phyloP scores from a whole-genome alignment of 64 coral and sea anemone genomes.

The Pocillopora damicornis region DNA sequence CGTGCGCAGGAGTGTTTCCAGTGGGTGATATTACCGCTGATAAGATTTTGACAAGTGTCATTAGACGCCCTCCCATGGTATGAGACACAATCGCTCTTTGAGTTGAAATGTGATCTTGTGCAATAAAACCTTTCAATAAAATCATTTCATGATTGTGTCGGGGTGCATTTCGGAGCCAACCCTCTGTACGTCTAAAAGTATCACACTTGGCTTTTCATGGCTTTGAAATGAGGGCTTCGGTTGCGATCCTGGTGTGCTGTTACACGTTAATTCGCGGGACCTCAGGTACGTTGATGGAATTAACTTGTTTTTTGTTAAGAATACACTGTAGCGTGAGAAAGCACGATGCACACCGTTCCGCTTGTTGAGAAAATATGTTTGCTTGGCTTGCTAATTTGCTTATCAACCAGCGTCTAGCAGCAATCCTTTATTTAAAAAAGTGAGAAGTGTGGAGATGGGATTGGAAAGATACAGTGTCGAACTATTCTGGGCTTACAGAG shows the following conservation, averaged over 20 bases:
- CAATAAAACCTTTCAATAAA: neutral
- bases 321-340: neutral
- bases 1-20: no score
- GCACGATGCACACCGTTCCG: no score
- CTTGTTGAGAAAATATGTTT: no score
- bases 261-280: neutral
- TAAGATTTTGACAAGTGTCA: no score
- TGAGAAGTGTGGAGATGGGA: no score
- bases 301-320: neutral
- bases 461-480: neutral
- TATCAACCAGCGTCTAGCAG: no score
- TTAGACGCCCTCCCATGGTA: no score
- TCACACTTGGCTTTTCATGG: neutral
- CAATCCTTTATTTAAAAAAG: no score
- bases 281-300: slow-evolving; percentile 2
- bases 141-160: neutral
- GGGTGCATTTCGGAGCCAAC: neutral
- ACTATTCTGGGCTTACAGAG: neutral
- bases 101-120: slow-evolving; percentile 16
- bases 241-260: neutral
- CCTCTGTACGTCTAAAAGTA: neutral
- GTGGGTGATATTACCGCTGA: no score
- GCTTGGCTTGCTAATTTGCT: no score
- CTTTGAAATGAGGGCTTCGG: slow-evolving; percentile 30
- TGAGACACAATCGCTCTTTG: neutral